These are phyloP conservation scores for Noctua janthe DNA, from an alignment of 2,888 invertebrate species.

Conservation along the genomic window DNA sequence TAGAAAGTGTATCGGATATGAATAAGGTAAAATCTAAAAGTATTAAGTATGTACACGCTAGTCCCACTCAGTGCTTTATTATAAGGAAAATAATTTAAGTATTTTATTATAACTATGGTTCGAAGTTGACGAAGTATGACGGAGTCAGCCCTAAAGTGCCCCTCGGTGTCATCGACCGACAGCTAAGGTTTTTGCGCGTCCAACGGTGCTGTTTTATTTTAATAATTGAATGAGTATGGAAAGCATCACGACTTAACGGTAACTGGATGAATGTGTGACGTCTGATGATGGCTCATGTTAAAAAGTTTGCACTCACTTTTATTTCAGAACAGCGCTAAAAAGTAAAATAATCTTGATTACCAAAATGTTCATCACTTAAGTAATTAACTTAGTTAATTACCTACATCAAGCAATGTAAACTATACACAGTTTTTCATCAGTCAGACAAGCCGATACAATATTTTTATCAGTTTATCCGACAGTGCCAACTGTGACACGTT, in stretches of 20 bases:
- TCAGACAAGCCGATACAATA: slow-evolving; percentile 36
- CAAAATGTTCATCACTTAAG: background rate
- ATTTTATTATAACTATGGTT: slow-evolving; percentile 73
- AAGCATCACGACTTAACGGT: slow-evolving; percentile 81
- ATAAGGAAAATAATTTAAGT: slow-evolving; percentile 75
- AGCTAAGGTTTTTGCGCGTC: slow-evolving; percentile 87
- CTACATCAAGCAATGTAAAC: slow-evolving; percentile 3
- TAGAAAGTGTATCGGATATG: slow-evolving; percentile 49
- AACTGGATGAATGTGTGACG: slow-evolving; percentile 73
- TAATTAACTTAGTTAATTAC: slow-evolving; percentile 27
- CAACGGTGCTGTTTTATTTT: slow-evolving; percentile 86
- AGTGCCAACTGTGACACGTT: slow-evolving; percentile 60
- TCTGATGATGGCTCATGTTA: slow-evolving; percentile 54
- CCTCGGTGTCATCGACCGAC: slow-evolving; percentile 87
- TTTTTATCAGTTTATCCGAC: slow-evolving; percentile 54
- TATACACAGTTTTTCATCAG: slow-evolving; percentile 27
- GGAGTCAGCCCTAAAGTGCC: slow-evolving; percentile 88
- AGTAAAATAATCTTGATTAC: background rate
- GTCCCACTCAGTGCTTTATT: slow-evolving; percentile 46
- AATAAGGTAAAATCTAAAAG: slow-evolving; percentile 43
- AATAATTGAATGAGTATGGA: slow-evolving; percentile 88
- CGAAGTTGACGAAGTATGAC: slow-evolving; percentile 82
- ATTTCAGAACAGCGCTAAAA: background rate
- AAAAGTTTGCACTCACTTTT: slow-evolving; percentile 41
- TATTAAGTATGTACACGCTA: slow-evolving; percentile 37